Conservation (phyloP, 2,113 vertebrate species). For the Chlamydotis undulata region DNA sequence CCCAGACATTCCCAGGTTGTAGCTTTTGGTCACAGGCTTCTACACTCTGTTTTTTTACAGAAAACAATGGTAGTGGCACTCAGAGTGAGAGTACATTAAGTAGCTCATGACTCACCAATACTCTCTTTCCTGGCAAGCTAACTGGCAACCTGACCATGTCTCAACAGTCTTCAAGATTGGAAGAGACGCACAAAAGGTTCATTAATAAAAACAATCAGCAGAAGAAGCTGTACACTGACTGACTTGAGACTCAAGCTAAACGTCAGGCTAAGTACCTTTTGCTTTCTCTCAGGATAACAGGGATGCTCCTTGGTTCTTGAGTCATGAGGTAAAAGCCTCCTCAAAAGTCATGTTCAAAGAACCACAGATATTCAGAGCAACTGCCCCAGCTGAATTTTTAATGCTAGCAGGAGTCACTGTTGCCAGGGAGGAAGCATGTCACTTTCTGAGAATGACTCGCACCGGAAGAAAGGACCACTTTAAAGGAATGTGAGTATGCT, state of each 20-base stretch:
- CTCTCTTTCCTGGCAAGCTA: not conserved
- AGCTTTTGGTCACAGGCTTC: not conserved
- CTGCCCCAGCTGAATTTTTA: conserved; percentile 42
- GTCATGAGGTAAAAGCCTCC: not conserved
- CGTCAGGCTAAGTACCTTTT: not conserved
- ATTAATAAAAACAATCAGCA: not conserved
- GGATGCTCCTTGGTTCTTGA: not conserved
- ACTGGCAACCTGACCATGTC: not conserved
- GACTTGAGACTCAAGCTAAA: not conserved
- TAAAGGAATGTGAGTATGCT: conserved; percentile 18
- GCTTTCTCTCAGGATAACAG: not conserved
- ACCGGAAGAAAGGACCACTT: not conserved
- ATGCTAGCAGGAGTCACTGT: not conserved
- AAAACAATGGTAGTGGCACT: not conserved
- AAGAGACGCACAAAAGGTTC: not conserved
- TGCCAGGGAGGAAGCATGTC: conserved; percentile 14
- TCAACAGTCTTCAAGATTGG: not conserved
- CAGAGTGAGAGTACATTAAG: not conserved
- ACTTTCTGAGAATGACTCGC: not conserved
- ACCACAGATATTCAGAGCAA: conserved; percentile 10
- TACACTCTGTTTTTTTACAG: not conserved
- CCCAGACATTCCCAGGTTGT: not conserved
- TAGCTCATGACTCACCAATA: not conserved
- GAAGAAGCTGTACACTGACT: not conserved
- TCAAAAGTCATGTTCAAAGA: conserved; percentile 21